Percentiles rank a stretch among this genome's conserved stretches.
phyloP scores from a whole-genome alignment of 2,797 vertebrate species.

The Coranthus polyacanthus region DNA sequence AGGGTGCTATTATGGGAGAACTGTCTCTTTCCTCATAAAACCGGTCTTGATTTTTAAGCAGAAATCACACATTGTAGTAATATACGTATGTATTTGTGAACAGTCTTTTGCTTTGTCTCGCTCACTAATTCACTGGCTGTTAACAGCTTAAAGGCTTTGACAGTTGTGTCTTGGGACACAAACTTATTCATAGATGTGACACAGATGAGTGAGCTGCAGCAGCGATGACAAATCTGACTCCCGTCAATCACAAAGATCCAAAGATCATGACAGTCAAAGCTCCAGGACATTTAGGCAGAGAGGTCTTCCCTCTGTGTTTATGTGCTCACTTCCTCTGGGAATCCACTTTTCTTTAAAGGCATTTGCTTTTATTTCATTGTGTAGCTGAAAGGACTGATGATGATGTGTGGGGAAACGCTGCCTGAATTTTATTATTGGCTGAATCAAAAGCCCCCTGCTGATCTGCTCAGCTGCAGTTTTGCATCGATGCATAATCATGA shows the following conservation, averaged over 20 bases:
- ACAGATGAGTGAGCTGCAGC: conserved; percentile 6
- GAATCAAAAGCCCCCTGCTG: conserved; percentile 38
- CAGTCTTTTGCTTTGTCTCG: too few relatives aligned
- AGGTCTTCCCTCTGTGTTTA: conserved; percentile 4
- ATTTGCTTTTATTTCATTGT: neutral
- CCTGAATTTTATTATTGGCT: conserved; percentile 23
- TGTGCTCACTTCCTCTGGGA: neutral
- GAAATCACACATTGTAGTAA: too few relatives aligned
- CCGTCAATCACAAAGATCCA: conserved; percentile 13
- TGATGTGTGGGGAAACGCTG: conserved; percentile 23
- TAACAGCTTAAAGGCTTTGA: neutral
- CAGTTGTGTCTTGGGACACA: neutral
- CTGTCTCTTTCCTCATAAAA: too few relatives aligned
- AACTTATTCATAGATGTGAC: conserved; percentile 5
- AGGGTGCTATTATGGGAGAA: too few relatives aligned
- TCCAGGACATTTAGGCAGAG: neutral
- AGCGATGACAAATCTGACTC: conserved; percentile 17
- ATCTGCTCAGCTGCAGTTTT: conserved; percentile 41
- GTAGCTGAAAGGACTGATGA: neutral
- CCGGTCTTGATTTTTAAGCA: too few relatives aligned
- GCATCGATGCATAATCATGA: conserved; percentile 56
- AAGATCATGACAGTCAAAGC: conserved; percentile 11
- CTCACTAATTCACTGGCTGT: neutral
- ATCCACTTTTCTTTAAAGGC: conserved; percentile 7
- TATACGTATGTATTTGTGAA: too few relatives aligned